Base-by-base conservation (phyloP, 2,797 vertebrate species). In the Enteromius radiatus region DNA sequence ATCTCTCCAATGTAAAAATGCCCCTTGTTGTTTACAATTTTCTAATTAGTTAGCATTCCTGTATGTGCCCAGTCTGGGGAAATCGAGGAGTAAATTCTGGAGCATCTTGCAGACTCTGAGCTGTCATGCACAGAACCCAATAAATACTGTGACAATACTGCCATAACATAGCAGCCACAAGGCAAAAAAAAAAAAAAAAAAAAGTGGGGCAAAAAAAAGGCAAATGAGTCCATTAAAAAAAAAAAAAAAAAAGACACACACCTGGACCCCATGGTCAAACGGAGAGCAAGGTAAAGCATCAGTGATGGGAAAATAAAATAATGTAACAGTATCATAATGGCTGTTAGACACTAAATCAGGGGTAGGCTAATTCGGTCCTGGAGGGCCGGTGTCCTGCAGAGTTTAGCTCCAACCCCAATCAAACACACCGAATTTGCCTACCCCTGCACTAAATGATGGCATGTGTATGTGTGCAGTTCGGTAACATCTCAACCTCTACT, bases 401-500 rank as follows among this genome's bases (percentile, higher is more conserved):
- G n/a, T n/a, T n/a, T n/a, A n/a, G n/a, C n/a, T n/a, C n/a, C n/a
- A n/a, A n/a, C n/a, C n/a, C n/a, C n/a, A n/a, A n/a, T n/a, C n/a
- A n/a, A n/a, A n/a, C n/a, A n/a, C n/a, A n/a, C n/a, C n/a, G n/a
- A n/a, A n/a, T n/a, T n/a, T n/a, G n/a, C n/a, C n/a, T n/a, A n/a
- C n/a, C n/a, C n/a, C n/a, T n/a, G n/a, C n/a, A n/a, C n/a, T n/a
- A n/a, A n/a, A n/a, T n/a, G n/a, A n/a, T n/a, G 36, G 52, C 76
- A 28, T 43, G 21, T 78, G 2, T 49, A 17, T 15, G 23, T 56
- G 36, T 69, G 49, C 11, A 8, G 33, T 45, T 67, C 3, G 5
- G 73, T 76, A 56, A 56, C 17, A 61, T n/a, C 47, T 61, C 54
- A 81, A 76, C 70, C 73, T 78, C 82, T 89, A 77, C 78, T 84